Base-by-base conservation (phyloP, 2,888 invertebrate species). In the Caenorhabditis panamensis region DNA sequence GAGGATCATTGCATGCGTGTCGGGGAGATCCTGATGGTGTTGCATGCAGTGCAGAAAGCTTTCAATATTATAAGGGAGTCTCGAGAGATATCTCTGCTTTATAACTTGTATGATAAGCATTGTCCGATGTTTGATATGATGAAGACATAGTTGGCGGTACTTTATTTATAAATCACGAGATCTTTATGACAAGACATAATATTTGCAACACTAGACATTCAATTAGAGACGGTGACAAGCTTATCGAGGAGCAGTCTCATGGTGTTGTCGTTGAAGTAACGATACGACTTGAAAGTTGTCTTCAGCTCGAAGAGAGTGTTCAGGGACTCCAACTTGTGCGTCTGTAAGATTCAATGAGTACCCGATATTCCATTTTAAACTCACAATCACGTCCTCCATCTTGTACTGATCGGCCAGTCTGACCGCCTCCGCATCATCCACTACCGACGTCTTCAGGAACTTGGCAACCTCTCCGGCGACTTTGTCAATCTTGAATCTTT, bases 81-180 rank as follows among this genome's bases (percentile, higher is more conserved):
- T 6, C 28, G 37, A 8, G 66, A 75, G 41, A 31, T 75, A n/a
- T 75, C 73, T 1, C 51, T 75, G 66, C 13, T 53, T 41, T 75
- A 66, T 61, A 53, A 75, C 58, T 28, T 75, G 16, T 75, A 66
- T 44, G 73, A 66, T 41, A 62, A 31, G n/a, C 66, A 75, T 26
- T 58, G 49, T 51, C 24, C 47, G 9, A 26, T 73, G 36, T 64
- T 64, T 36, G 47, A 64, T 11, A 20, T 58, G 36, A 54, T 66
- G 44, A 54, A 66, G 20, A 9, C 31, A 31, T 6, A 31, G 4
- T 31, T 31, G 5, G 9, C 9, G 4, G 5, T 13, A 41, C 41
- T 47, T 47, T 47, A 47, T 47, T 41, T 41, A 41, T 13, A 41
- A 41, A 41, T 41, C 41, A 13, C 2, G 13, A 41, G 13, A 13